Evolutionary conservation across 23 tunicate species (phyloP).

Genomic region (Trididemnum clinides): DNA sequence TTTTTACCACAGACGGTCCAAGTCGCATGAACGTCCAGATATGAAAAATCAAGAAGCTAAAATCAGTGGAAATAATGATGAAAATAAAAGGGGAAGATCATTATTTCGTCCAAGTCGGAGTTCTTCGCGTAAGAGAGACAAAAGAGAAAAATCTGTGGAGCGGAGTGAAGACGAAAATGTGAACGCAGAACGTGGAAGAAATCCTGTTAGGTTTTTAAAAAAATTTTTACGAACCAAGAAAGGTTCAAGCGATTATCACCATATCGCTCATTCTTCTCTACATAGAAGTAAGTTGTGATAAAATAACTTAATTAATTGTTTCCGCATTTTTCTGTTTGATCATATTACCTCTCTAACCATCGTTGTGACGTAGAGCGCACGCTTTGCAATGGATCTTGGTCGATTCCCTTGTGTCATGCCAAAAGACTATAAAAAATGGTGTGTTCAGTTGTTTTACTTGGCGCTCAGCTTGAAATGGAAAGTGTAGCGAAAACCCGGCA

Average conservation of each 20-base stretch:
- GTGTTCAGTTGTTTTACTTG: too few relatives aligned
- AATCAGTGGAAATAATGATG: conserved; percentile 38
- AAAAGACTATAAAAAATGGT: too few relatives aligned
- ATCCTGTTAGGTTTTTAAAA: conserved; percentile 71
- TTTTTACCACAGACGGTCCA: conserved; percentile 67
- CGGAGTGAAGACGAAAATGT: conserved; percentile 54
- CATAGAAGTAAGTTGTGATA: conserved; percentile 60
- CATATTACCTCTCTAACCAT: too few relatives aligned
- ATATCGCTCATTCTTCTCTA: conserved; percentile 42
- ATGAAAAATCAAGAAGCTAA: conserved; percentile 34
- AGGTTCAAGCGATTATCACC: too few relatives aligned
- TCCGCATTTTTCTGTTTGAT: too few relatives aligned
- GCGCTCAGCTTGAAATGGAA: too few relatives aligned
- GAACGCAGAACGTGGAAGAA: conserved; percentile 43
- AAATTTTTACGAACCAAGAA: conserved; percentile 55
- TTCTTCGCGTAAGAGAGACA: conserved; percentile 64
- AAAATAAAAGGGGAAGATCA: conserved; percentile 31
- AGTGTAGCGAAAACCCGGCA: too few relatives aligned
- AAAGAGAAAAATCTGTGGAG: conserved; percentile 42
- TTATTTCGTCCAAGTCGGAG: conserved; percentile 61
- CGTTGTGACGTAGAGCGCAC: too few relatives aligned
- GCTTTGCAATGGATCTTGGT: too few relatives aligned
- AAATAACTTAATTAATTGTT: too few relatives aligned
- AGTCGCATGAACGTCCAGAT: conserved; percentile 80
- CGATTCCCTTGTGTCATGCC: too few relatives aligned